Base-by-base conservation (phyloP, 2,888 invertebrate species). In the Troides helena region DNA sequence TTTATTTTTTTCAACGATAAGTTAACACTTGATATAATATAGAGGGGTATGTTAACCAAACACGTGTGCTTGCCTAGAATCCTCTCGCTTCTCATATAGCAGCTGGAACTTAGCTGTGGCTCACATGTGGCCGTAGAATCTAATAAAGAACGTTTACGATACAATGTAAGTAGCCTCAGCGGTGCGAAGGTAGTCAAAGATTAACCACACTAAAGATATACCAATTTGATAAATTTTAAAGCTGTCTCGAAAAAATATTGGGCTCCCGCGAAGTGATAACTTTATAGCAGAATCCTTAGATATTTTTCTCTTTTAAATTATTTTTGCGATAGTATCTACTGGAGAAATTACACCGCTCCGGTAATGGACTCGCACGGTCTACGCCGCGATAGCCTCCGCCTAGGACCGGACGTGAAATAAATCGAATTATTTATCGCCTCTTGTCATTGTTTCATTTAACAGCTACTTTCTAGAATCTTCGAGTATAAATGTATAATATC, bases 191-290 rank as follows among this genome's bases (percentile, higher is more conserved):
- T 76, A 84, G 77, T 86, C 87, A 86, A 88, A 87, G 81, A 76
- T 78, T 78, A 81, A 79, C 81, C 78, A 73, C 77, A 77, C 75
- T 78, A 80, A 83, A 84, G 82, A 78, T 84, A 88, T 85, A 80
- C 84, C 87, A 89, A 89, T 89, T 90, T 88, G 84, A 86, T 84
- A 84, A 85, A 87, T 86, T 89, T 88, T 85, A 89, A 86, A 85
- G 86, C 86, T 83, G 86, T 86, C 86, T 83, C 81, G 80, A 78
- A 81, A 77, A 76, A 71, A 81, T 85, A 86, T 85, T 85, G 80
- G 81, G 80, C 76, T 80, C 81, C 77, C 75, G 74, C 77, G 81
- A 81, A 88, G 82, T 88, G 89, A 89, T 89, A 87, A 87, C 85
- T 78, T 79, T 80, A 80, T 78, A 80, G 82, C 84, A 80, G 85